Evolutionary conservation across 2,113 vertebrate species (phyloP).

Genomic region (Maccullochella peelii): DNA sequence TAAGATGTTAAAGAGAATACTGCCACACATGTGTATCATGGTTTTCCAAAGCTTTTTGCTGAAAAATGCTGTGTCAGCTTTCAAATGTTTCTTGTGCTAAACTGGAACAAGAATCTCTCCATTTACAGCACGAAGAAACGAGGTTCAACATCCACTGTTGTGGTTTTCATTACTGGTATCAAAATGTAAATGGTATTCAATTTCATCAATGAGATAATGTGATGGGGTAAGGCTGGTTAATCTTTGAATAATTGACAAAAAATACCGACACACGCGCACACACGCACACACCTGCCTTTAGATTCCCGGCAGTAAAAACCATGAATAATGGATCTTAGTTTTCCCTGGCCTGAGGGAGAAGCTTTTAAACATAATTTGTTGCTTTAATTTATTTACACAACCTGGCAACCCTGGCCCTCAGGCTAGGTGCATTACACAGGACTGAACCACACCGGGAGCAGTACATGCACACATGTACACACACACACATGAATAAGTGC

Average conservation of each 20-base stretch:
- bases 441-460: conserved; percentile 12
- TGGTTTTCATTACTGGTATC: conserved; percentile 39
- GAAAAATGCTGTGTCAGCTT: conserved; percentile 6
- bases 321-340: conserved; percentile 80
- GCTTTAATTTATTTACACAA: conserved; percentile 83
- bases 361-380: conserved; percentile 83
- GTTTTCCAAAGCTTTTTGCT: not conserved
- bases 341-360: conserved; percentile 74
- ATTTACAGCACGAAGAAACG: not conserved
- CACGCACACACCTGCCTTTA: conserved; percentile 42
- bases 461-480: not conserved
- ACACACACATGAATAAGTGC: conserved; percentile 1
- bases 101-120: not conserved
- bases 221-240: conserved; percentile 54
- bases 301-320: conserved; percentile 66
- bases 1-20: not conserved
- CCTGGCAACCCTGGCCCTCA: conserved; percentile 70
- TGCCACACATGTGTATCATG: not conserved
- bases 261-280: conserved; percentile 8
- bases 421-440: conserved; percentile 62
- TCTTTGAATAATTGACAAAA: conserved; percentile 69
- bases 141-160: conserved; percentile 19
- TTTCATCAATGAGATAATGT: conserved; percentile 61
- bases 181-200: conserved; percentile 59
- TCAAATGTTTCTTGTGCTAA: not conserved